Base-by-base conservation (phyloP, 1,140 invertebrate species). In the Drosophila sturtevanti region DNA sequence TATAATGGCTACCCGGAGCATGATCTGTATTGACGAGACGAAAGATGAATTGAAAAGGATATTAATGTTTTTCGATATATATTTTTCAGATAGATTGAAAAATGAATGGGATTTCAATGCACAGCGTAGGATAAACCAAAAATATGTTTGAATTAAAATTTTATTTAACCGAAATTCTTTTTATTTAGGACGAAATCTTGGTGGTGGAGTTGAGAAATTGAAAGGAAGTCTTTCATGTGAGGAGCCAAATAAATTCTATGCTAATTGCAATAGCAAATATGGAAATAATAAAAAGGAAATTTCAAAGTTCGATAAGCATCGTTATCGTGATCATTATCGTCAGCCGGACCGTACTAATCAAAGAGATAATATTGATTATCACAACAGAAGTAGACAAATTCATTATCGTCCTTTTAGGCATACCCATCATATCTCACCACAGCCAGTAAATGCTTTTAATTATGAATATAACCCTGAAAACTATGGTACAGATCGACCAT, bases 41-140 rank as follows among this genome's bases (percentile, higher is more conserved):
- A 48, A 63, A 12, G 61, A 74, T 35, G 41, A 71, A 34, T 35
- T 55, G 14, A 38, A 44, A 22, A 55, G 38, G 22, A 69, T 74
- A 21, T 84, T 69, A 18, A 68, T 84, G 76, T 73, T 71, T 54
- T 77, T 85, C 6, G 81, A 72, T 60, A 66, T 85, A 54, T 81
- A 66, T 52, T 56, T 86, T 35, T 77, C 61, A 24, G 58, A 69
- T 14, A 44, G 24, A 37, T 41, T 64, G 21, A 54, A 62, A 14
- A 64, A 63, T 44, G 56, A 21, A 16, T 37, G 41, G 21, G 9
- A 14, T 0, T 5, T 51, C 37, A 55, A 60, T 37, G 58, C 16
- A 16, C 41, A 37, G 10, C 35, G 81, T 85, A 58, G 77, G 77
- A 58, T 54, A 38, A 69, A 60, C 37, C 51, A 14, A 31, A 31